Evolutionary conservation across 2,113 vertebrate species (phyloP).

Genomic region (Polypterus bichir): DNA sequence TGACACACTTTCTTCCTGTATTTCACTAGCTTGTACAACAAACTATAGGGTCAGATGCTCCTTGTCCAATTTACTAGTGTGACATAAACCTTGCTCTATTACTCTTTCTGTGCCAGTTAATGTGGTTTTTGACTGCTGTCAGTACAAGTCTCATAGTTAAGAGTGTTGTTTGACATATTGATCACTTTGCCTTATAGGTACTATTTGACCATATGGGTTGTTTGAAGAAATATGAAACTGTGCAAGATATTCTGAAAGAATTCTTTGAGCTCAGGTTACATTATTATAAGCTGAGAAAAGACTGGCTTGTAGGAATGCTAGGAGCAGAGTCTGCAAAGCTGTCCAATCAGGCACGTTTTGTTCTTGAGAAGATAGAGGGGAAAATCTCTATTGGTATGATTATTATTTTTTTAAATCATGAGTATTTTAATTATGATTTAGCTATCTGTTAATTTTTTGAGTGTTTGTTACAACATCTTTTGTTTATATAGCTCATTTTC

Average conservation of each 20-base stretch:
- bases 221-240: constrained; percentile 91
- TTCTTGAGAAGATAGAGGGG: constrained; percentile 95
- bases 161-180: too few relatives aligned
- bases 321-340: constrained; percentile 85
- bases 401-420: too few relatives aligned
- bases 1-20: too few relatives aligned
- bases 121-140: too few relatives aligned
- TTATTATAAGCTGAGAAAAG: constrained; percentile 88
- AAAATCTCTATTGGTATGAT: constrained; percentile 77
- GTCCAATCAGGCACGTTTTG: constrained; percentile 92
- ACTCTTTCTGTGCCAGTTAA: too few relatives aligned
- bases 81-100: too few relatives aligned
- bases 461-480: background rate
- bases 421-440: too few relatives aligned
- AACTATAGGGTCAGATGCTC: too few relatives aligned
- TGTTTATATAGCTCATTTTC: too few relatives aligned
- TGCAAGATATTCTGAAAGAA: constrained; percentile 90
- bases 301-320: constrained; percentile 85
- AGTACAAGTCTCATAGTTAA: too few relatives aligned
- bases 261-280: constrained; percentile 91
- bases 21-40: too few relatives aligned
- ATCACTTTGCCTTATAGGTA: constrained; percentile 49
- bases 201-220: constrained; percentile 99
- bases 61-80: too few relatives aligned
- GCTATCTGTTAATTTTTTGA: background rate